Percentiles rank a stretch among this genome's conserved stretches.
phyloP scores from a whole-genome alignment of 2,888 invertebrate genomes.

The Clanis bilineata region DNA sequence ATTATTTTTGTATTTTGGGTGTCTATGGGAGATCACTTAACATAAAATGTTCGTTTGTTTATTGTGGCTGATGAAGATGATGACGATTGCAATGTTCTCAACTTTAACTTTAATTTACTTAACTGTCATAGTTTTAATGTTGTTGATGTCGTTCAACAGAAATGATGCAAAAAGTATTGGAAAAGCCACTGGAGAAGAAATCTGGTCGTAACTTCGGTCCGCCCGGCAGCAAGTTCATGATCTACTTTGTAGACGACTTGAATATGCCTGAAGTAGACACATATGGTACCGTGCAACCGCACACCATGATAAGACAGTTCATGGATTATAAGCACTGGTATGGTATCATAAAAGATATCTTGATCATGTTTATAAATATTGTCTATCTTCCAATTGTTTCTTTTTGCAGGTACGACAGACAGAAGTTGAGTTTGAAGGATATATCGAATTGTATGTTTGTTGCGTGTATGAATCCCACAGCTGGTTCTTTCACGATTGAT shows the following conservation, averaged over 20 bases:
- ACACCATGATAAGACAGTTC: slow-evolving; percentile 95
- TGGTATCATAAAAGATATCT: slow-evolving; percentile 3
- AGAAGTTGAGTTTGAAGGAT: slow-evolving; percentile 92
- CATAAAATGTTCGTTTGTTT: too few species aligned
- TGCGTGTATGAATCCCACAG: slow-evolving; percentile 98
- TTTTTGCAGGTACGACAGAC: slow-evolving; percentile 88
- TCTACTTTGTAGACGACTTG: slow-evolving; percentile 97
- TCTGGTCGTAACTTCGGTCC: slow-evolving; percentile 97
- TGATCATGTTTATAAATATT: neutral
- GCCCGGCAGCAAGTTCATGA: slow-evolving; percentile 94
- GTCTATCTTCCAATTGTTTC: neutral
- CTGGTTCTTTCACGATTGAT: slow-evolving; percentile 97
- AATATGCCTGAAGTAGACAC: slow-evolving; percentile 98
- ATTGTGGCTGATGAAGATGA: too few species aligned
- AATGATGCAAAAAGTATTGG: slow-evolving; percentile 93
- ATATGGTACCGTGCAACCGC: slow-evolving; percentile 97
- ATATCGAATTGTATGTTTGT: slow-evolving; percentile 97
- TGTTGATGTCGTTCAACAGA: slow-evolving; percentile 79
- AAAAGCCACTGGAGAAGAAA: slow-evolving; percentile 96
- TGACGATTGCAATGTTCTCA: too few species aligned
- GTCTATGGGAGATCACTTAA: too few species aligned
- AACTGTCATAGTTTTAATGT: too few species aligned
- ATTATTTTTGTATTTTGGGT: too few species aligned
- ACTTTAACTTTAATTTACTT: too few species aligned
- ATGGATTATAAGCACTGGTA: slow-evolving; percentile 97